A percentile compares a stretch with the other conserved stretches of the same genome.
phyloP scores from a whole-genome alignment of 2,797 vertebrate species.

The Syngnathus acus region DNA sequence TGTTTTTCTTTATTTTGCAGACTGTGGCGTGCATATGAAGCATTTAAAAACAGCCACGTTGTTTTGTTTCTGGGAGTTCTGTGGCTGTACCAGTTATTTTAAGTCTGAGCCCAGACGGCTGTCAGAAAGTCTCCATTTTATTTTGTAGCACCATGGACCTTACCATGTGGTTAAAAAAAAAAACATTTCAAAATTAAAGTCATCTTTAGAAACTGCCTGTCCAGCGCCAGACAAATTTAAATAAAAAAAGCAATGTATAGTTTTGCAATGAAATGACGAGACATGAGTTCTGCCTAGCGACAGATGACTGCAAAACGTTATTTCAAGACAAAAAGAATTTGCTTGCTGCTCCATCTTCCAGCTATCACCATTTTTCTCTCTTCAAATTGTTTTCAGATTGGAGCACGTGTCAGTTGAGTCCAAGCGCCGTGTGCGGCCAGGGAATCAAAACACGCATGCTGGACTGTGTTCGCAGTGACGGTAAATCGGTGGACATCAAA shows the following conservation, averaged over 20 bases:
- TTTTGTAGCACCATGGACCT: not conserved
- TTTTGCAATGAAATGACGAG: slow-evolving; percentile 13
- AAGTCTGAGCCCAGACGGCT: not conserved
- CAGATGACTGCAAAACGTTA: not conserved
- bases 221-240: too few species aligned
- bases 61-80: slow-evolving; percentile 14
- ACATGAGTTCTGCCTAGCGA: not conserved
- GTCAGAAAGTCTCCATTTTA: not conserved
- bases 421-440: slow-evolving; percentile 85
- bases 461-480: slow-evolving; percentile 94
- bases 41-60: slow-evolving; percentile 31
- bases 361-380: not conserved
- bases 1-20: slow-evolving; percentile 23
- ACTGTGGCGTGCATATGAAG: not conserved
- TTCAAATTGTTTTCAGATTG: slow-evolving; percentile 75
- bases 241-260: too few species aligned
- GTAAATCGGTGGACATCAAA: slow-evolving; percentile 89
- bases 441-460: slow-evolving; percentile 94
- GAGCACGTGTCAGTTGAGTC: slow-evolving; percentile 95
- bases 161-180: not conserved
- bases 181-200: not conserved
- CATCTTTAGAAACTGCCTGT: not conserved
- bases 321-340: not conserved
- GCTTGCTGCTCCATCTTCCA: too few species aligned
- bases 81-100: not conserved